A percentile compares a stretch with the other conserved stretches of the same genome.
Evolutionary conservation across 2,797 vertebrate species (phyloP).

Genomic region (Tragopan temminckii): DNA sequence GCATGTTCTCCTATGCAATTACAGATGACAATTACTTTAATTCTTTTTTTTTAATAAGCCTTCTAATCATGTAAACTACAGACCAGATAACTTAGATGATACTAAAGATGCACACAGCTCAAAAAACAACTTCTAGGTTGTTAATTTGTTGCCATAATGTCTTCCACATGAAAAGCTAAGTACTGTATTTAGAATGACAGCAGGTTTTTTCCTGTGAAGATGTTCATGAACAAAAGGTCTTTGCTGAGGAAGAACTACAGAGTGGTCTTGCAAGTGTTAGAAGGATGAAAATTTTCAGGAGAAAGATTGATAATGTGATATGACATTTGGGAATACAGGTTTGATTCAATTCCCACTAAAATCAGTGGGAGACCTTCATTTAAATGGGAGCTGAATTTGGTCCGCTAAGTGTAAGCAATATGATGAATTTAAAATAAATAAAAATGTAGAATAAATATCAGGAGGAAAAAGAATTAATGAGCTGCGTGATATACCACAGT

Average conservation of each 20-base stretch:
- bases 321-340: background rate
- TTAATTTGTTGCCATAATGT: constrained; percentile 4
- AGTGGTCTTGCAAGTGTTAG: background rate
- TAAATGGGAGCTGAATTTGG: background rate
- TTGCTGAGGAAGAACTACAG: background rate
- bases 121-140: background rate
- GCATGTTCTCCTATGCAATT: constrained; percentile 64
- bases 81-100: constrained; percentile 41
- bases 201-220: constrained; percentile 6
- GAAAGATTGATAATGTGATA: background rate
- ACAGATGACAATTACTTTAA: constrained; percentile 68
- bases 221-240: background rate
- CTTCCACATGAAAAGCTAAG: background rate
- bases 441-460: background rate
- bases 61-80: constrained; percentile 58
- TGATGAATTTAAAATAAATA: background rate
- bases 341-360: background rate
- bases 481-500: background rate
- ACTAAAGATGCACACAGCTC: background rate
- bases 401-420: background rate
- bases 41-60: constrained; percentile 38
- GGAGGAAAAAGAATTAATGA: background rate
- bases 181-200: constrained; percentile 33
- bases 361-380: background rate
- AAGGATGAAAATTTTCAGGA: background rate